Evolutionary conservation across 1,140 invertebrate genomes (phyloP).

Genomic region (Drosophila fuyamai): DNA sequence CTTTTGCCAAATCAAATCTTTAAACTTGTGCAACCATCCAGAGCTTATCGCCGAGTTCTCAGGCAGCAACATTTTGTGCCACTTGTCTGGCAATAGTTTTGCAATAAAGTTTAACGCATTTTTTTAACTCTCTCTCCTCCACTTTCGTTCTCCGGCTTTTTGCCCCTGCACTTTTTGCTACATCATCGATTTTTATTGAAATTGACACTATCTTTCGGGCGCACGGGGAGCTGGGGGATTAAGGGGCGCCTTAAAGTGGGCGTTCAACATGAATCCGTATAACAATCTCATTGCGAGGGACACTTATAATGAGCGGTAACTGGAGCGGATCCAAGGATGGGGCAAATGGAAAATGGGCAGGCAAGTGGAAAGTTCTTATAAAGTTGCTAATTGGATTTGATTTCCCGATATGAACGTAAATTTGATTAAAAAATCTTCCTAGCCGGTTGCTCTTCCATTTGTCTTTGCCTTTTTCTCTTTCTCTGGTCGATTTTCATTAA

Average conservation of each 20-base stretch:
- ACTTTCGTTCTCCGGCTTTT: slow-evolving; percentile 18
- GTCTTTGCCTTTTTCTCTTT: slow-evolving; percentile 11
- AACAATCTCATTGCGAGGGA: slow-evolving; percentile 53
- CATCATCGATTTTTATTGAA: slow-evolving; percentile 82
- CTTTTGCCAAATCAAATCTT: slow-evolving; percentile 77
- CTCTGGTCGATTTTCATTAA: slow-evolving; percentile 45
- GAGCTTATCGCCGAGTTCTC: slow-evolving; percentile 59
- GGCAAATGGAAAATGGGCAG: slow-evolving; percentile 14
- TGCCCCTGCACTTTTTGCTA: slow-evolving; percentile 54
- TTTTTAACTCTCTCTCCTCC: slow-evolving; percentile 12
- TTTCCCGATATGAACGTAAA: slow-evolving; percentile 73
- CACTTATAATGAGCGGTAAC: slow-evolving; percentile 75
- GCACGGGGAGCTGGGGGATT: slow-evolving; percentile 2
- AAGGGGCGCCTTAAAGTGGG: slow-evolving; percentile 1
- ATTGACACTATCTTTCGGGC: slow-evolving; percentile 70
- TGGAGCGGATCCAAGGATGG: slow-evolving; percentile 26
- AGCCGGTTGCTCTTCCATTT: slow-evolving; percentile 4
- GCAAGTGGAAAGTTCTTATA: slow-evolving; percentile 51
- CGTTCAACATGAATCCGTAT: slow-evolving; percentile 53
- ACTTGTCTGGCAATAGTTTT: slow-evolving; percentile 45
- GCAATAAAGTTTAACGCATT: slow-evolving; percentile 75
- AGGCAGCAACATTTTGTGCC: slow-evolving; percentile 23
- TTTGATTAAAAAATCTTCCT: slow-evolving; percentile 67
- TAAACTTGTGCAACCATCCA: slow-evolving; percentile 66
- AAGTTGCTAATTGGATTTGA: slow-evolving; percentile 82